A percentile compares a stretch with the other conserved stretches of the same genome.
Conservation (phyloP, 2,797 vertebrate genomes). For the Toxotes lorentzi region DNA sequence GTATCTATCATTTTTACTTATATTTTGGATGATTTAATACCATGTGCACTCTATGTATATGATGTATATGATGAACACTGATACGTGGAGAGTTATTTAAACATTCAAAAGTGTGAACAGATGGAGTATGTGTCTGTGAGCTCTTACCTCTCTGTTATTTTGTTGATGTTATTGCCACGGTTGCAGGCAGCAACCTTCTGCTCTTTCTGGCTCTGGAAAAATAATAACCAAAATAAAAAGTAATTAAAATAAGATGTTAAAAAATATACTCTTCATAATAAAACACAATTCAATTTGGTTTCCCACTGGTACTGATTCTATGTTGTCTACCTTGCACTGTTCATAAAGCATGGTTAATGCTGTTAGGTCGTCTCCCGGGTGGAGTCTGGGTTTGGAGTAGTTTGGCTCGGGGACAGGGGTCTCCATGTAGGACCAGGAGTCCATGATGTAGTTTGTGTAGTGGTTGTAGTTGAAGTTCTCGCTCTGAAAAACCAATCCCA, state of each 20-base stretch:
- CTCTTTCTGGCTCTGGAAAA: conserved; percentile 89
- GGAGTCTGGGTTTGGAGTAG: conserved; percentile 90
- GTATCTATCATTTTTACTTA: not conserved
- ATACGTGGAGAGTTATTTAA: not conserved
- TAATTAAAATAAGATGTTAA: not conserved
- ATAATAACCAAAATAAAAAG: not conserved
- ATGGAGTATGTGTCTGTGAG: not conserved
- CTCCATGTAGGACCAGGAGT: conserved; percentile 93
- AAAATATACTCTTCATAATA: not conserved
- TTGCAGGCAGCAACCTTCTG: conserved; percentile 86
- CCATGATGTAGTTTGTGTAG: conserved; percentile 89
- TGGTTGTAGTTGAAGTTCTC: conserved; percentile 92
- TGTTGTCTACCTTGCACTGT: conserved; percentile 90
- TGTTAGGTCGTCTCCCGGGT: conserved; percentile 89
- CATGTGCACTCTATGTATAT: not conserved
- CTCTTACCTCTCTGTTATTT: conserved; percentile 91
- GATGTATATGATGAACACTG: not conserved
- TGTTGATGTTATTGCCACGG: conserved; percentile 81
- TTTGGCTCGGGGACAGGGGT: conserved; percentile 83
- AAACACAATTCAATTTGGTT: not conserved
- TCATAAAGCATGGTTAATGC: conserved; percentile 93
- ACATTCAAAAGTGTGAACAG: not conserved
- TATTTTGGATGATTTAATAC: not conserved
- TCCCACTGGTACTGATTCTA: not conserved
- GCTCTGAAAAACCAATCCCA: conserved; percentile 92